Conservation (phyloP, 2,113 vertebrate species). For the Lycocorax pyrrhopterus region DNA sequence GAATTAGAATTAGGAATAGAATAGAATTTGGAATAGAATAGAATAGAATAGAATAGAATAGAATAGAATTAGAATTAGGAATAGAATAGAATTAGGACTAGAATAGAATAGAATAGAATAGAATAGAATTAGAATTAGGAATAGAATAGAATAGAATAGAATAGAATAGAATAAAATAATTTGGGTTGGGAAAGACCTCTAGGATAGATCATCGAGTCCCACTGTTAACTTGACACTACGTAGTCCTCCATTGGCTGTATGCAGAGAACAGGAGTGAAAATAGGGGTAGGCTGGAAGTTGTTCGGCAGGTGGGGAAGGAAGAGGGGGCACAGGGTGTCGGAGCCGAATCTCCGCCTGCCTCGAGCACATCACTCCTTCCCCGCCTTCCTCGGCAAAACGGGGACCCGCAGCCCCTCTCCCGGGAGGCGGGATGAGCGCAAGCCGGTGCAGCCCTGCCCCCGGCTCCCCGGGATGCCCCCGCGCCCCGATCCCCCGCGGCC, state of each 20-base stretch:
- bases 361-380: rapidly evolving
- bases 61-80: not conserved
- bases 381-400: rapidly evolving
- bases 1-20: not conserved
- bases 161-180: not conserved
- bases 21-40: not conserved
- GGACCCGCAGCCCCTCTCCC: rapidly evolving
- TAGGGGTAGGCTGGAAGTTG: rapidly evolving
- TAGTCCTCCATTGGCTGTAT: rapidly evolving
- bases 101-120: not conserved
- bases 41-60: not conserved
- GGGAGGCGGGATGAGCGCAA: rapidly evolving
- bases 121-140: not conserved
- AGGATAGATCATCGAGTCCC: rapidly evolving
- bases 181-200: not conserved
- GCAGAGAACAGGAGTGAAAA: rapidly evolving
- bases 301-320: not conserved
- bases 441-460: rapidly evolving
- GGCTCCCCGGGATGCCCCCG: not conserved
- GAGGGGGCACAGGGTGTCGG: rapidly evolving
- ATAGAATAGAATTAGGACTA: not conserved
- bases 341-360: rapidly evolving
- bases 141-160: not conserved
- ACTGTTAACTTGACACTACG: rapidly evolving
- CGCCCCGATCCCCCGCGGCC: too few relatives aligned